Evolutionary conservation across 2,797 vertebrate species (phyloP).

Genomic region (Pseudomugil gertrudae): DNA sequence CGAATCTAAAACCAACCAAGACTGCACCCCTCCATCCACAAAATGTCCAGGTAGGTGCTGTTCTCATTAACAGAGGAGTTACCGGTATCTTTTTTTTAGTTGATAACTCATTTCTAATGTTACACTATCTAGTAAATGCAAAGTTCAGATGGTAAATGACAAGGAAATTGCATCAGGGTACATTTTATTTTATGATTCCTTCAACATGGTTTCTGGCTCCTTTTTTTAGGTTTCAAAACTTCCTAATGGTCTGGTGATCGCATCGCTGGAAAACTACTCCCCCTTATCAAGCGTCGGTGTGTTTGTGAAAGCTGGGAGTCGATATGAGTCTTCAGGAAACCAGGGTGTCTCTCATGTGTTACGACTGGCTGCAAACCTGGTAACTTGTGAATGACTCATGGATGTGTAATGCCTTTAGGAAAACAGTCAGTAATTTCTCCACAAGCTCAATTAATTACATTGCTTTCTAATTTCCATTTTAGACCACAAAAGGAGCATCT

Average conservation of each 20-base stretch:
- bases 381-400: constrained; percentile 64
- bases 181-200: not conserved
- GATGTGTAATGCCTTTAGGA: not conserved
- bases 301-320: constrained; percentile 92
- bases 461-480: not conserved
- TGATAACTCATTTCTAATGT: too few species aligned
- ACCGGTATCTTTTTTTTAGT: not conserved
- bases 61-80: not conserved
- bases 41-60: constrained; percentile 71
- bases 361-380: constrained; percentile 89
- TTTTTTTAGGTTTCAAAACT: constrained; percentile 85
- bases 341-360: constrained; percentile 90
- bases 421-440: not conserved
- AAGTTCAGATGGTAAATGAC: not conserved
- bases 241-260: constrained; percentile 90
- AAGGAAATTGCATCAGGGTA: not conserved
- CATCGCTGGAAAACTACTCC: constrained; percentile 91
- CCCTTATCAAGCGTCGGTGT: constrained; percentile 89
- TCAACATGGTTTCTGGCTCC: not conserved
- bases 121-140: not conserved
- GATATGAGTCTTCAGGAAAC: constrained; percentile 85
- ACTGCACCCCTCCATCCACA: constrained; percentile 52
- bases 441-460: not conserved
- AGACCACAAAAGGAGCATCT: constrained; percentile 92
- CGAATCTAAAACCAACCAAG: constrained; percentile 22